Evolutionary conservation across 2,888 invertebrate species (phyloP).

Genomic region (Cryptus viduatorius): DNA sequence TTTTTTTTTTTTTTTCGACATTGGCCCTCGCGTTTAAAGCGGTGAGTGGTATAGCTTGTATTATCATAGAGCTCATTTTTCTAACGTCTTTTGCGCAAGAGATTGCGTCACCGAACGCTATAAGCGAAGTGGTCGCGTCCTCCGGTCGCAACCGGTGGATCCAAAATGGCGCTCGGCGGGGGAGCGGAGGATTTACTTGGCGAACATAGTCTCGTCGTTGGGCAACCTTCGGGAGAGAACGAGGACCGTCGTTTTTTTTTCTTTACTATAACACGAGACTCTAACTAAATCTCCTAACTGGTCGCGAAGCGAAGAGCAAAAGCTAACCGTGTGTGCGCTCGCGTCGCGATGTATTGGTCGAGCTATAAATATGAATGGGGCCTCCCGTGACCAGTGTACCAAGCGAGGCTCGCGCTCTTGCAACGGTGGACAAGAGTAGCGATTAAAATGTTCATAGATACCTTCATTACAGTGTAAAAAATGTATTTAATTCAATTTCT

Average conservation of each 20-base stretch:
- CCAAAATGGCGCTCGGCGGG: constrained; percentile 78
- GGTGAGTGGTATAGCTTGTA: background rate
- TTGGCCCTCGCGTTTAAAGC: constrained; percentile 1
- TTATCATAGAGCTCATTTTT: constrained; percentile 34
- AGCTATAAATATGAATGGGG: constrained; percentile 80
- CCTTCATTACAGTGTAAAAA: background rate
- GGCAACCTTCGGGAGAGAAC: constrained; percentile 76
- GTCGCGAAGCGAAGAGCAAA: constrained; percentile 62
- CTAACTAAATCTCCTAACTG: constrained; percentile 76
- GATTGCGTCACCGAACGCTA: constrained; percentile 72
- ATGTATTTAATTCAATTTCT: no score
- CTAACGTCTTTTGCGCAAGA: constrained; percentile 74
- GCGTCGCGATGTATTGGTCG: constrained; percentile 47
- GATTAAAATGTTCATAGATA: constrained; percentile 25
- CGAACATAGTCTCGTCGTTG: constrained; percentile 71
- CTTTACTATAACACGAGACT: constrained; percentile 69
- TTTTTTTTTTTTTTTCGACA: constrained; percentile 3
- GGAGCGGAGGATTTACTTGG: background rate
- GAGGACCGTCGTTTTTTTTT: constrained; percentile 2
- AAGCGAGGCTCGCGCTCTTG: constrained; percentile 61
- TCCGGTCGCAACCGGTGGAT: constrained; percentile 69
- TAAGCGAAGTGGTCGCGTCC: constrained; percentile 54
- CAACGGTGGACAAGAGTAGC: constrained; percentile 45
- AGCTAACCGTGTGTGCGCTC: background rate
- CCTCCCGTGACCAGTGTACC: constrained; percentile 79